Percentiles rank a stretch among this genome's conserved stretches.
These are phyloP conservation scores for Trochalopteron elliotii DNA, from an alignment of 2,113 vertebrate genomes.

Conservation along the genomic window DNA sequence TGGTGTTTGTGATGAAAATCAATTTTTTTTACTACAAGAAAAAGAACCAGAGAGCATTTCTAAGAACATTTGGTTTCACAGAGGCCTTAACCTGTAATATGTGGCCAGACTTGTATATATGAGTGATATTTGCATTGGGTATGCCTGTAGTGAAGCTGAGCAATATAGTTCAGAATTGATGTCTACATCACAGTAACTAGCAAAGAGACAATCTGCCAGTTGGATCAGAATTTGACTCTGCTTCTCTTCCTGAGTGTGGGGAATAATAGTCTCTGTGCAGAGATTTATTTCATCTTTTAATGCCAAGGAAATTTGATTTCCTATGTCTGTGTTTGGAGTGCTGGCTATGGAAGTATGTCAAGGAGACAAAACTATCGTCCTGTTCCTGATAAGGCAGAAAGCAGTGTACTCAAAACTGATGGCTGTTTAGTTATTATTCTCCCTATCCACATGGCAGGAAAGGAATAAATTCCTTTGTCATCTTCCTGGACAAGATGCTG, in stretches of 20 bases:
- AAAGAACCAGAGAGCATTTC: not conserved
- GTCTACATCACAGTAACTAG: not conserved
- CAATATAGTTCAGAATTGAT: not conserved
- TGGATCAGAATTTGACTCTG: not conserved
- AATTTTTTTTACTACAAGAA: not conserved
- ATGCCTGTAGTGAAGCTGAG: not conserved
- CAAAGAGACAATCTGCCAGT: not conserved
- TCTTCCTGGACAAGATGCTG: not conserved
- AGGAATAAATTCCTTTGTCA: not conserved
- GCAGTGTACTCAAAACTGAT: not conserved
- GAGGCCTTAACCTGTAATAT: not conserved
- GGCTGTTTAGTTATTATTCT: not conserved
- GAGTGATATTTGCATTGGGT: not conserved
- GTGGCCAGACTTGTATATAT: not conserved
- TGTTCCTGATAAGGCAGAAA: not conserved
- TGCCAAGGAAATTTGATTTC: not conserved
- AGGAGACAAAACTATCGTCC: not conserved
- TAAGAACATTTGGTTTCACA: not conserved
- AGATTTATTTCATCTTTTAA: slow-evolving; percentile 17
- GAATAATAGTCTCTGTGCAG: not conserved
- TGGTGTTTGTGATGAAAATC: not conserved
- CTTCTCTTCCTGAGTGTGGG: not conserved
- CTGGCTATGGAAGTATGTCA: slow-evolving; percentile 11
- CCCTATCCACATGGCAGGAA: not conserved
- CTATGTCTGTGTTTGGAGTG: not conserved